phyloP scores from a whole-genome alignment of 2,888 invertebrate species.

The Anarsia innoxiella region DNA sequence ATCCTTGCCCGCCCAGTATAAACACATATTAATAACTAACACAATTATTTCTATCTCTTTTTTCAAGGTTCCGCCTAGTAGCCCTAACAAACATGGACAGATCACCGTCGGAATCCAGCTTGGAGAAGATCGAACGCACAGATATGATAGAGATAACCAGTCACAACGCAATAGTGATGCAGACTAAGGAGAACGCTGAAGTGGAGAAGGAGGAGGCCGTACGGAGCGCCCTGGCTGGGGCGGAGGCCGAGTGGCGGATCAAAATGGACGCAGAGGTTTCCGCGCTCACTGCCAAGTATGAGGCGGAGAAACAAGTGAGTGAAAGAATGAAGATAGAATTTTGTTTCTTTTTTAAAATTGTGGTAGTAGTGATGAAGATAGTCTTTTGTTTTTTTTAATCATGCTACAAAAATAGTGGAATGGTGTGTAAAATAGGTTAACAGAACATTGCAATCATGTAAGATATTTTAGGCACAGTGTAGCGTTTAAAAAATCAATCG shows the following conservation, averaged over 20 bases:
- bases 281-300: slow-evolving; percentile 57
- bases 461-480: no score
- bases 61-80: slow-evolving; percentile 80
- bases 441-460: no score
- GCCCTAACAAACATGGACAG: slow-evolving; percentile 82
- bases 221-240: slow-evolving; percentile 67
- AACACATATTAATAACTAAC: no score
- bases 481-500: no score
- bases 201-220: slow-evolving; percentile 74
- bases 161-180: slow-evolving; percentile 80
- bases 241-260: slow-evolving; percentile 76
- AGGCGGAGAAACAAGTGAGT: slow-evolving; percentile 70
- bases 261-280: slow-evolving; percentile 48
- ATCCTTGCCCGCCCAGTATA: no score
- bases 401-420: no score
- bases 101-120: slow-evolving; percentile 84
- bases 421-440: no score
- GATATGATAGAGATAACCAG: slow-evolving; percentile 78
- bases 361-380: no score
- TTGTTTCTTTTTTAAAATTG: no score
- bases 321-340: no score
- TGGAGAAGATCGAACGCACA: slow-evolving; percentile 83
- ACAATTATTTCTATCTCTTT: no score
- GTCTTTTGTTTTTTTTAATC: no score
- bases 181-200: slow-evolving; percentile 80